Percentiles rank a stretch among this genome's conserved stretches.
Conservation (phyloP, 2,888 invertebrate species). For the Apocheima hispidaria region DNA sequence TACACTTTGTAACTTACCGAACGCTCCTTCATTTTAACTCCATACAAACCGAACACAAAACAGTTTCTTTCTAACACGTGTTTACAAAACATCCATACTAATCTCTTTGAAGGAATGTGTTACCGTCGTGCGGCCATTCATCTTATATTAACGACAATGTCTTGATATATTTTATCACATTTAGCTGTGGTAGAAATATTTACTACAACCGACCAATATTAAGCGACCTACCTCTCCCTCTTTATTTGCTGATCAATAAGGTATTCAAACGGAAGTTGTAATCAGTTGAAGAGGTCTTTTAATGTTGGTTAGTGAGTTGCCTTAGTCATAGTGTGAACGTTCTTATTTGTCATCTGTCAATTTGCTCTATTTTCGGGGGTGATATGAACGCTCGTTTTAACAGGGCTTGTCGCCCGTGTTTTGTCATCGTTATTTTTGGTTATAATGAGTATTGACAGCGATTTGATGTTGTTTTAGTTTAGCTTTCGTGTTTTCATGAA, state of each 20-base stretch:
- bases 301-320: conserved; percentile 57
- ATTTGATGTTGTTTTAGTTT: conserved; percentile 46
- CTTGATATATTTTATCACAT: conserved; percentile 84
- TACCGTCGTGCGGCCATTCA: conserved; percentile 73
- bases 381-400: conserved; percentile 71
- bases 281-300: conserved; percentile 50
- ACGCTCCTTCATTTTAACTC: conserved; percentile 36
- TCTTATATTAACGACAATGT: conserved; percentile 84
- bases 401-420: conserved; percentile 72
- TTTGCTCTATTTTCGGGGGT: conserved; percentile 81
- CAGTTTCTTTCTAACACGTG: conserved; percentile 52
- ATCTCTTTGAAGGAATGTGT: conserved; percentile 61
- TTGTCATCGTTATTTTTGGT: conserved; percentile 82
- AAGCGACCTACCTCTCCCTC: conserved; percentile 54
- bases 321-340: conserved; percentile 79
- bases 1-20: conserved; percentile 19
- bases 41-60: conserved; percentile 53
- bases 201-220: conserved; percentile 62
- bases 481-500: conserved; percentile 37
- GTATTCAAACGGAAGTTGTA: conserved; percentile 14
- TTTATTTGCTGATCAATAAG: conserved; percentile 32
- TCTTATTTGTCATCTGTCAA: conserved; percentile 86
- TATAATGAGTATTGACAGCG: conserved; percentile 80
- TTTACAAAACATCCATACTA: conserved; percentile 64
- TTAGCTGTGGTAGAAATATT: conserved; percentile 80